Evolutionary conservation across 2,113 vertebrate genomes (phyloP).

Genomic region (Poeciliopsis turrubarensis): DNA sequence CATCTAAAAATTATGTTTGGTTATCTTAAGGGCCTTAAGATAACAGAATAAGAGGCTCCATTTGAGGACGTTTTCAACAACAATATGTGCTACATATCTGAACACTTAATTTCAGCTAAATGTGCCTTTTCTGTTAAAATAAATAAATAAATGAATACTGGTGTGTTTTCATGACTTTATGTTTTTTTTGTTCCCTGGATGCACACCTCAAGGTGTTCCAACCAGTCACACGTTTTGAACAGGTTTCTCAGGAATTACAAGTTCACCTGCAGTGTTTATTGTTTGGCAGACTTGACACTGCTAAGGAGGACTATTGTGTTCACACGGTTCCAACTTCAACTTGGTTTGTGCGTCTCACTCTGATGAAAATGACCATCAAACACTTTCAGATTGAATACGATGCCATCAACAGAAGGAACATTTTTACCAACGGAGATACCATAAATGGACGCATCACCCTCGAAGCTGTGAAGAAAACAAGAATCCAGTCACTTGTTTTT

Average conservation of each 20-base stretch:
- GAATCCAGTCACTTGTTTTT: conserved; percentile 60
- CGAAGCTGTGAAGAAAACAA: conserved; percentile 55
- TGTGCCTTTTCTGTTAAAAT: too few species aligned
- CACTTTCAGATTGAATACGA: conserved; percentile 70
- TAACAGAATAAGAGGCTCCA: too few species aligned
- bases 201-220: too few species aligned
- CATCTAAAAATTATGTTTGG: too few species aligned
- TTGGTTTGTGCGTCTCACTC: background rate
- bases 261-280: background rate
- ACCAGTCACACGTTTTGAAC: conserved; percentile 13
- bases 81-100: too few species aligned
- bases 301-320: fast-evolving
- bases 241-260: background rate
- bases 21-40: too few species aligned
- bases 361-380: conserved; percentile 45
- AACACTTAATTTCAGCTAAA: too few species aligned
- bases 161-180: too few species aligned
- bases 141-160: too few species aligned
- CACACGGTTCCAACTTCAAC: background rate
- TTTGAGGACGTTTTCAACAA: too few species aligned
- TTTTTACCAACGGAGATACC: conserved; percentile 70
- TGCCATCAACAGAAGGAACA: conserved; percentile 67
- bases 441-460: conserved; percentile 70
- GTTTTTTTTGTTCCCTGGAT: too few species aligned
- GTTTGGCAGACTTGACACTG: background rate